Conservation (phyloP, 2,113 vertebrate species). For the Malurus alboscapulatus region DNA sequence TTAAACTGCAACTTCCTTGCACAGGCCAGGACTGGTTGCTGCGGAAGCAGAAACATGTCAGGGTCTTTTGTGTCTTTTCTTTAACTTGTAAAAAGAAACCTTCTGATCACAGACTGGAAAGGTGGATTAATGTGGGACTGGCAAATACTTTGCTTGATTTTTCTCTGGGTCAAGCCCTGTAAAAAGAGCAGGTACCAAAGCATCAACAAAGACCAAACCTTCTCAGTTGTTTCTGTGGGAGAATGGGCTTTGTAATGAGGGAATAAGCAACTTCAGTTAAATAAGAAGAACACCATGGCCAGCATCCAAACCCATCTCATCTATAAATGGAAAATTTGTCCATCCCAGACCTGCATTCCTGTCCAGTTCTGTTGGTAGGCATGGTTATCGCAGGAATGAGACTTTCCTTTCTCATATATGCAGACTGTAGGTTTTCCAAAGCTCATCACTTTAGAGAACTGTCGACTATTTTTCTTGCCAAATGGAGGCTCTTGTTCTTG, state of each 20-base stretch:
- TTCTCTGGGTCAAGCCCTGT: neutral
- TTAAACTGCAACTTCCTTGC: conserved; percentile 36
- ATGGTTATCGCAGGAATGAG: neutral
- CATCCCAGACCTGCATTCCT: neutral
- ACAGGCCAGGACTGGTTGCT: conserved; percentile 31
- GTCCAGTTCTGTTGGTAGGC: neutral
- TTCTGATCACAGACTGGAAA: neutral
- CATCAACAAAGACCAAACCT: neutral
- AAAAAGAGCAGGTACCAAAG: neutral
- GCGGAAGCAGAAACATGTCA: neutral
- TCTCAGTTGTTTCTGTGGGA: neutral
- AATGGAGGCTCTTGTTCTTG: neutral
- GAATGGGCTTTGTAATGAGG: neutral
- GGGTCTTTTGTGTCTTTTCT: conserved; percentile 8
- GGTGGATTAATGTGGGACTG: neutral
- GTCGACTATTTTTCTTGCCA: neutral
- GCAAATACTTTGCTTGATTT: neutral
- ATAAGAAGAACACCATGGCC: neutral
- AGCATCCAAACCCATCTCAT: neutral
- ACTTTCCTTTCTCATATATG: neutral
- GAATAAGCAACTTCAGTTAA: neutral
- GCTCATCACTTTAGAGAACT: neutral
- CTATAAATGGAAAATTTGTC: neutral
- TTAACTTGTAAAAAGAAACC: neutral
- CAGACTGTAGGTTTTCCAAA: neutral